Base-by-base conservation (phyloP, 1,140 invertebrate genomes). In the Eriosoma lanigerum region DNA sequence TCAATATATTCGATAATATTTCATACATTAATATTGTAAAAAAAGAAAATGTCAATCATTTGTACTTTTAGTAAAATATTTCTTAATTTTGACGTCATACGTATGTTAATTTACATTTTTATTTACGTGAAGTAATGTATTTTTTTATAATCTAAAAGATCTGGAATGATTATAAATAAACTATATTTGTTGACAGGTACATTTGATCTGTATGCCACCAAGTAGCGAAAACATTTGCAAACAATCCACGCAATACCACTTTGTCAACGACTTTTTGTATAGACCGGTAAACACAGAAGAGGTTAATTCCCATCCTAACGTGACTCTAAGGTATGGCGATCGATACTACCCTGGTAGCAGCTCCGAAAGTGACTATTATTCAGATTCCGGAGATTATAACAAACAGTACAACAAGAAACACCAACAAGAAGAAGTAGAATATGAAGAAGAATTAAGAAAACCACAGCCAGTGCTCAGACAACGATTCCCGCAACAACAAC, bases 251-350 rank as follows among this genome's bases (percentile, higher is more conserved):
- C 93, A 95, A 83, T 97, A 92, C 84, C 93, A 96, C 84, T 95
- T 96, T 84, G 94, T 97, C 68, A 97, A 97, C 85, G 94, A 97
- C 81, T 96, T 94, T 85, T 87, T 97, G 13, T 96, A 97, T 88
- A 92, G 94, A 84, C 93, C 94, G 6, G 88, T 95, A 83, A 94
- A 95, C 84, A 88, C 91, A 48, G 92, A 93, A 83, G 93, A 95
- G 85, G 91, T 91, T 24, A 90, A 93, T 83, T 89, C 87, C 52
- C 93, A 92, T 83, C 92, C 92, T 1, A 96, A 96, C 85, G 90
- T 94, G 6, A 92, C 92, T 2, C 86, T 94, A 54, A 89, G 91
- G 83, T 96, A 97, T 87, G 94, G 93, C 64, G 94, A 97, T 83
- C 89, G 94, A 19, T 84, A 84, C 80, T 84, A 84, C 64, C 84